Percentiles rank a stretch among this genome's conserved stretches.
phyloP scores from a whole-genome alignment of 2,797 vertebrate genomes.

The Orestias chungarensis region DNA sequence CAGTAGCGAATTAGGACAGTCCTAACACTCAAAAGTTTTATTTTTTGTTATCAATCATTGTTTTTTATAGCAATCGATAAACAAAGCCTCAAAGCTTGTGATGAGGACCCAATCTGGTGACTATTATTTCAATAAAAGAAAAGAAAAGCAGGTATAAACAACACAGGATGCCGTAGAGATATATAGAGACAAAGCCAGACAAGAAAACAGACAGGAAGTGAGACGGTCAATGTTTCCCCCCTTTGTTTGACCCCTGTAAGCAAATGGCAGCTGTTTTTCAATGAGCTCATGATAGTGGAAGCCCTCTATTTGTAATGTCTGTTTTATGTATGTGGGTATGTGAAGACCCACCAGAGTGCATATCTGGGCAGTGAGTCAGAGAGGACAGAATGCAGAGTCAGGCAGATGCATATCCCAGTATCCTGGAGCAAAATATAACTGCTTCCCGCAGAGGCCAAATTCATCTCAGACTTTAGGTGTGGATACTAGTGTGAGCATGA shows the following conservation, averaged over 20 bases:
- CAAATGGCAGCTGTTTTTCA: constrained; percentile 70
- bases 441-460: constrained; percentile 14
- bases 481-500: constrained; percentile 5
- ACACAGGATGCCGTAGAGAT: not conserved
- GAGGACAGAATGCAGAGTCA: constrained; percentile 67
- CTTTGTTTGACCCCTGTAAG: constrained; percentile 56
- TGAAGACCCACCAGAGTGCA: constrained; percentile 51
- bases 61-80: not conserved
- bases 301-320: constrained; percentile 68
- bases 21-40: not conserved
- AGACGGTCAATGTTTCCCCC: constrained; percentile 34
- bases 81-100: not conserved
- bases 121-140: not conserved
- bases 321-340: constrained; percentile 31
- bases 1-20: not conserved
- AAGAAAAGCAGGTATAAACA: constrained; percentile 1
- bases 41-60: not conserved
- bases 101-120: not conserved
- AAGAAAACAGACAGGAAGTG: constrained; percentile 20
- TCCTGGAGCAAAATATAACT: constrained; percentile 48
- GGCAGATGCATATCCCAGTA: constrained; percentile 62
- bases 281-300: constrained; percentile 72
- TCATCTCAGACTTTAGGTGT: constrained; percentile 21
- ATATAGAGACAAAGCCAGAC: not conserved
- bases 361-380: constrained; percentile 65